phyloP scores from a whole-genome alignment of 2,888 invertebrate genomes.

The Geotrupes spiniger region DNA sequence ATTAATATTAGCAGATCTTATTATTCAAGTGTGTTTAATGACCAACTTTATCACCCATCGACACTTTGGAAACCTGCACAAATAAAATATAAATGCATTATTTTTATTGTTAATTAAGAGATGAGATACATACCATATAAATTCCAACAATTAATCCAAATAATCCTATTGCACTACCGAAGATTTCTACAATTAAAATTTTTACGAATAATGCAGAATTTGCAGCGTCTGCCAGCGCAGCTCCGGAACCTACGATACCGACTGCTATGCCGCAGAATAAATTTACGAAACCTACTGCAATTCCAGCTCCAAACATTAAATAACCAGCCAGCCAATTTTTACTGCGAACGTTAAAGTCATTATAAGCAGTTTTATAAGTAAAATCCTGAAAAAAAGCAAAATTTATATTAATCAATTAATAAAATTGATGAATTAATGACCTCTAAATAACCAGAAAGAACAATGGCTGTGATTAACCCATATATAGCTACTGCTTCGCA shows the following conservation, averaged over 20 bases:
- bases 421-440: slow-evolving; percentile 33
- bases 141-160: slow-evolving; percentile 99
- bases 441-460: slow-evolving; percentile 82
- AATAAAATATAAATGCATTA: slow-evolving; percentile 7
- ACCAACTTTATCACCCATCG: slow-evolving; percentile 30
- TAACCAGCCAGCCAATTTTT: slow-evolving; percentile 86
- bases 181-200: slow-evolving; percentile 98
- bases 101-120: background rate
- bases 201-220: slow-evolving; percentile 95
- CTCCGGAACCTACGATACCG: slow-evolving; percentile 98
- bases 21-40: slow-evolving; percentile 18
- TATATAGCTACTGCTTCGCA: slow-evolving; percentile 99
- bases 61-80: slow-evolving; percentile 33
- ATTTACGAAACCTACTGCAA: slow-evolving; percentile 94
- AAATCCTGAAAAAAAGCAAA: slow-evolving; percentile 48
- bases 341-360: slow-evolving; percentile 49
- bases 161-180: slow-evolving; percentile 97
- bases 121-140: slow-evolving; percentile 66
- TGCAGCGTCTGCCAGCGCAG: slow-evolving; percentile 96
- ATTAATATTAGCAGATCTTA: background rate
- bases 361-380: slow-evolving; percentile 50
- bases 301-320: slow-evolving; percentile 93
- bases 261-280: slow-evolving; percentile 95
- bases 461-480: slow-evolving; percentile 97
- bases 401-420: background rate